A percentile compares a stretch with the other conserved stretches of the same genome.
phyloP scores from a whole-genome alignment of 1,140 invertebrate species.

The Trichonephila clavipes region DNA sequence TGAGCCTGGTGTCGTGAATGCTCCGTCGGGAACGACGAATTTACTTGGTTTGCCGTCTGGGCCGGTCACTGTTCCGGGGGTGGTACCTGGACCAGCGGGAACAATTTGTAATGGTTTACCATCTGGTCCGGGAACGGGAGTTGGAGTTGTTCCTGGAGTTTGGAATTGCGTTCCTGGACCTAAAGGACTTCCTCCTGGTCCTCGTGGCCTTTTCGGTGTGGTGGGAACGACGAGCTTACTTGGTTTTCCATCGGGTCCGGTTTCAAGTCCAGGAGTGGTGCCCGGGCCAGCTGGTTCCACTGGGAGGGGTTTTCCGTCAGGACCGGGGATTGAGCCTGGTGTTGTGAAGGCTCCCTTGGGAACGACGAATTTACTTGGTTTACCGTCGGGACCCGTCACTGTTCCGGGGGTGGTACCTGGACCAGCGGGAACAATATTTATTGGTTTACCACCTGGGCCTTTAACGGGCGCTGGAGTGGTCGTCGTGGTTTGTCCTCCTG shows the following conservation, averaged over 20 bases:
- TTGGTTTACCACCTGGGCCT: not conserved
- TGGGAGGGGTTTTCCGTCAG: conserved; percentile 27
- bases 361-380: not conserved
- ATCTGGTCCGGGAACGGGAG: not conserved
- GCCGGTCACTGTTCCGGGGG: not conserved
- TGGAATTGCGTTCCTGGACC: not conserved
- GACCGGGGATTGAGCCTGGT: conserved; percentile 40
- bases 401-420: conserved; percentile 27
- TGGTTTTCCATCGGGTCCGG: conserved; percentile 30
- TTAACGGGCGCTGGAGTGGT: not conserved
- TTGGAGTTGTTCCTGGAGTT: not conserved
- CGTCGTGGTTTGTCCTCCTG: not conserved
- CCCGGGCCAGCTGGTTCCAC: conserved; percentile 37
- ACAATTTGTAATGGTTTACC: not conserved
- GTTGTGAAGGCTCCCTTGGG: not conserved
- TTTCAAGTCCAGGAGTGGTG: conserved; percentile 37
- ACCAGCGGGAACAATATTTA: conserved; percentile 7
- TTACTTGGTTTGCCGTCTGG: too few species aligned
- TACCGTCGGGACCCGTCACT: not conserved
- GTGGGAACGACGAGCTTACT: not conserved
- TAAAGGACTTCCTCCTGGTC: too few species aligned
- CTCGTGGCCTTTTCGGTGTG: not conserved
- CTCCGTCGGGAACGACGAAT: too few species aligned
- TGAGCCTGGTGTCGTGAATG: too few species aligned
- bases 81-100: conserved; percentile 31